Percentiles rank a stretch among this genome's conserved stretches.
phyloP scores from a whole-genome alignment of 2,113 vertebrate genomes.

The Phoxinus phoxinus region DNA sequence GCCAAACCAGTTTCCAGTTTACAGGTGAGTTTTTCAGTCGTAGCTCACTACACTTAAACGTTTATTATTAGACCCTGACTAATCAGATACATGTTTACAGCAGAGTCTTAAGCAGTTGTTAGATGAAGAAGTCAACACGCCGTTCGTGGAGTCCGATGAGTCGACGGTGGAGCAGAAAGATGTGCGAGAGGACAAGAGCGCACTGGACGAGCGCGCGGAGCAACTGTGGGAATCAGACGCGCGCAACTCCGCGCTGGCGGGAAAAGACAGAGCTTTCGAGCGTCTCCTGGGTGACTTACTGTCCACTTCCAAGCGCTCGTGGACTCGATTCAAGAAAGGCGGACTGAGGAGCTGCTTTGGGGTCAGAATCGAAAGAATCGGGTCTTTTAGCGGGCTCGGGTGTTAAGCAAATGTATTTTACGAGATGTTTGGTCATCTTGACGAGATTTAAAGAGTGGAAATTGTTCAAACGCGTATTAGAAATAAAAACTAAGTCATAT shows the following conservation, averaged over 20 bases:
- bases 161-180: slow-evolving; percentile 45
- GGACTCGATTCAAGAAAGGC: slow-evolving; percentile 77
- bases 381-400: slow-evolving; percentile 80
- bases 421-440: background rate
- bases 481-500: slow-evolving; percentile 18
- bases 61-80: background rate
- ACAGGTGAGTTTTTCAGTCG: slow-evolving; percentile 66
- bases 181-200: slow-evolving; percentile 52
- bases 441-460: background rate
- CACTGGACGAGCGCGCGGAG: slow-evolving; percentile 45
- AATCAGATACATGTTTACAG: background rate
- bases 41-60: background rate
- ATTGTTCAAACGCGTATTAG: slow-evolving; percentile 5
- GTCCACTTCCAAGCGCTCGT: slow-evolving; percentile 75
- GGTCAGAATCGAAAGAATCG: slow-evolving; percentile 78
- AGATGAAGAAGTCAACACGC: slow-evolving; percentile 65
- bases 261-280: slow-evolving; percentile 57
- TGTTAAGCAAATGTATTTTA: slow-evolving; percentile 68
- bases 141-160: slow-evolving; percentile 59
- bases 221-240: slow-evolving; percentile 58
- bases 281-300: slow-evolving; percentile 73
- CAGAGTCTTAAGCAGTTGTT: slow-evolving; percentile 74
- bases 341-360: slow-evolving; percentile 80
- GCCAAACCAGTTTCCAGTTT: slow-evolving; percentile 69
- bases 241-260: slow-evolving; percentile 55